Evolutionary conservation across 2,113 vertebrate genomes (phyloP).

Genomic region (Platycercus adscitus): DNA sequence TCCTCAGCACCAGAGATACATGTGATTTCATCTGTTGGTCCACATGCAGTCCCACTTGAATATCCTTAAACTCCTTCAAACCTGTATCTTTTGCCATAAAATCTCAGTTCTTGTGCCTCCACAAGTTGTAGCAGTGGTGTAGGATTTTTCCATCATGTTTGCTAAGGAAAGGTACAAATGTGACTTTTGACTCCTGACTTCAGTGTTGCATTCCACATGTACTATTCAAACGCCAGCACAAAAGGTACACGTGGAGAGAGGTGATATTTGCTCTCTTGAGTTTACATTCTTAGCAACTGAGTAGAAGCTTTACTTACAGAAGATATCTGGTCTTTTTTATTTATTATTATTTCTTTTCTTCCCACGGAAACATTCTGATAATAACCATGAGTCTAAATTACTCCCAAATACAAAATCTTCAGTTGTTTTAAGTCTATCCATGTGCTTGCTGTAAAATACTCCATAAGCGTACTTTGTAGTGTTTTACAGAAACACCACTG

Average conservation of each 20-base stretch:
- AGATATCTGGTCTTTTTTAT: not conserved
- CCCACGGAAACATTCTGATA: not conserved
- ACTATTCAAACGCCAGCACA: not conserved
- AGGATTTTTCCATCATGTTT: not conserved
- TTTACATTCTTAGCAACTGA: not conserved
- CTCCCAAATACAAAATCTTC: not conserved
- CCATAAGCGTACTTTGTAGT: not conserved
- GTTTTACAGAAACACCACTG: not conserved
- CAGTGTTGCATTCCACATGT: not conserved
- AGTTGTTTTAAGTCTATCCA: not conserved
- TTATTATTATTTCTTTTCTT: not conserved
- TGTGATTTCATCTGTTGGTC: not conserved
- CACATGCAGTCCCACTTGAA: not conserved
- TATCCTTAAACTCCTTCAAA: not conserved
- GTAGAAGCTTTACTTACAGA: not conserved
- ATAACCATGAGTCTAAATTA: not conserved
- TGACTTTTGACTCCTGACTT: not conserved
- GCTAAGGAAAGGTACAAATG: not conserved
- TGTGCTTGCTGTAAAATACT: not conserved
- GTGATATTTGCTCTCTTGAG: not conserved
- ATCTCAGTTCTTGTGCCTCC: not conserved
- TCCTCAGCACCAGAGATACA: not conserved
- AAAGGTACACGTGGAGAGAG: not conserved
- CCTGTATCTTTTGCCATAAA: not conserved
- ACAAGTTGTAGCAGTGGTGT: not conserved